A percentile compares a stretch with the other conserved stretches of the same genome.
These are phyloP conservation scores for Daphoenositta chrysoptera DNA, from an alignment of 2,113 vertebrate species.

Conservation along the genomic window DNA sequence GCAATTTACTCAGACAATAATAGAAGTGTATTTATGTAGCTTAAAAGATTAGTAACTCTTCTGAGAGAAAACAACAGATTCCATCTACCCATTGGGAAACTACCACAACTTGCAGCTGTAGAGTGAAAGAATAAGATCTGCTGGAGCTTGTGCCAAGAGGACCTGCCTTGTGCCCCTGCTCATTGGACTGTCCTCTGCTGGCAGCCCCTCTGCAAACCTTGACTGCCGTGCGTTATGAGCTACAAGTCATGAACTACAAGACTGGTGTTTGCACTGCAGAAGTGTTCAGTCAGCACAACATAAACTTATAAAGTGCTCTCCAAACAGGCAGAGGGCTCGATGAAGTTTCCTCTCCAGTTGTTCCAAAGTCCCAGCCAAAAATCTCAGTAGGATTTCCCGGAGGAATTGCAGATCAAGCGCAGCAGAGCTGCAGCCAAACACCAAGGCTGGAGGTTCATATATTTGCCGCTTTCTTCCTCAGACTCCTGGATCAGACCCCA, in stretches of 20 bases:
- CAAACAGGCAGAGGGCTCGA: constrained; percentile 26
- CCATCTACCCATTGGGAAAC: background rate
- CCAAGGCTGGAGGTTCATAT: background rate
- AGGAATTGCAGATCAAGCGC: background rate
- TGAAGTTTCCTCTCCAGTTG: constrained; percentile 50
- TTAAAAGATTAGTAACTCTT: constrained; percentile 65
- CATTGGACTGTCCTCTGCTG: background rate
- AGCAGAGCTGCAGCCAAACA: background rate
- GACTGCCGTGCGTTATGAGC: background rate
- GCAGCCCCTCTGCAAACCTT: background rate
- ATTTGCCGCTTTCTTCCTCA: background rate
- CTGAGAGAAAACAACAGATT: constrained; percentile 60
- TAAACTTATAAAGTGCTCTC: constrained; percentile 37
- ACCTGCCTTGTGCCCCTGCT: background rate
- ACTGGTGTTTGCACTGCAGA: constrained; percentile 24
- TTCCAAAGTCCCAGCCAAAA: constrained; percentile 54
- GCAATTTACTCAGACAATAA: constrained; percentile 62
- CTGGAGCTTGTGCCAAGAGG: background rate
- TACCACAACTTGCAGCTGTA: background rate
- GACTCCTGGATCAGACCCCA: background rate
- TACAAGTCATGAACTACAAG: background rate
- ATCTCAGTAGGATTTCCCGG: constrained; percentile 29
- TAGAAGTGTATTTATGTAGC: constrained; percentile 60
- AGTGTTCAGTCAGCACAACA: constrained; percentile 49
- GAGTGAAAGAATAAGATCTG: background rate